Conservation (phyloP, 2,888 invertebrate species). For the Dolichomitus sp. region DNA sequence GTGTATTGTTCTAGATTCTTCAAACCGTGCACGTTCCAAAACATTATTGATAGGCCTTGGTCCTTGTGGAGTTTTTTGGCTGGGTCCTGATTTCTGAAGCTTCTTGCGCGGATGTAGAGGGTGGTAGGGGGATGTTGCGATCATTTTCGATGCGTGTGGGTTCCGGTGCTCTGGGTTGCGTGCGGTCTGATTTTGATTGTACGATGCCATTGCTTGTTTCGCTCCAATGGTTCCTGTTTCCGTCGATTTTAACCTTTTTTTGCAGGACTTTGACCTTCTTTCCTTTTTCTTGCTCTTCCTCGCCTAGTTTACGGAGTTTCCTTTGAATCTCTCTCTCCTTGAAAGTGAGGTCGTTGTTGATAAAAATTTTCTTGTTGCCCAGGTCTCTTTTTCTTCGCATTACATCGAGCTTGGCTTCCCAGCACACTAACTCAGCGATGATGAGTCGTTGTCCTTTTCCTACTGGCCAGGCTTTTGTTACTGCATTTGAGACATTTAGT, state of each 20-base stretch:
- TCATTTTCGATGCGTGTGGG: neutral
- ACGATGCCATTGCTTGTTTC: slow-evolving; percentile 9
- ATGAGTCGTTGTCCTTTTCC: slow-evolving; percentile 2
- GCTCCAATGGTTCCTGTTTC: neutral
- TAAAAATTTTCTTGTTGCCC: neutral
- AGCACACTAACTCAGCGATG: neutral
- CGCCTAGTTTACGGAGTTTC: slow-evolving; percentile 13
- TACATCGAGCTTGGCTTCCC: slow-evolving; percentile 8
- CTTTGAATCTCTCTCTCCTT: slow-evolving; percentile 7
- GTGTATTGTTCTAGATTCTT: slow-evolving; percentile 1
- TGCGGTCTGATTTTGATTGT: neutral
- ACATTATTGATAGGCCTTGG: neutral
- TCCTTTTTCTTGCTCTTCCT: slow-evolving; percentile 9
- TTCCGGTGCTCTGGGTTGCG: neutral
- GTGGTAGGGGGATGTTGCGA: neutral
- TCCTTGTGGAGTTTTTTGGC: slow-evolving; percentile 9
- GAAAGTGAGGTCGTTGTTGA: slow-evolving; percentile 24
- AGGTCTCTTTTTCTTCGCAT: slow-evolving; percentile 6
- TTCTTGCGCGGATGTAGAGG: neutral
- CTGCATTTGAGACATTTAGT: neutral
- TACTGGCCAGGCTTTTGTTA: neutral
- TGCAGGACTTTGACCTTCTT: slow-evolving; percentile 1
- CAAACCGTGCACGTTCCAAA: slow-evolving; percentile 10
- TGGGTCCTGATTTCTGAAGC: neutral
- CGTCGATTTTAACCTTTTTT: slow-evolving; percentile 14